These are phyloP conservation scores for Psammodynastes pulverulentus DNA, from an alignment of 2,113 vertebrate genomes.

Conservation along the genomic window DNA sequence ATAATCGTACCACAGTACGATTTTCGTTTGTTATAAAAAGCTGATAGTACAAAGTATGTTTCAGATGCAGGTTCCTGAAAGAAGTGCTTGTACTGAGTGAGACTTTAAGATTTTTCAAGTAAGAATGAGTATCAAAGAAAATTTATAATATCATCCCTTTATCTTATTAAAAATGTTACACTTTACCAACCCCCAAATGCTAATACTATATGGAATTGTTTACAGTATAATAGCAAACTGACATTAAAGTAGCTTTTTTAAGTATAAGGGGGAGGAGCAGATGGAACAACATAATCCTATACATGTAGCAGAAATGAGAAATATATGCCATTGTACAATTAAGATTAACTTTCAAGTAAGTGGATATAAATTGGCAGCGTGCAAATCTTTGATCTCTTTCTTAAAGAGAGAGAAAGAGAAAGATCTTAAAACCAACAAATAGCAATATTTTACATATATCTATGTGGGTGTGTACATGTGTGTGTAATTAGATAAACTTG, in stretches of 20 bases:
- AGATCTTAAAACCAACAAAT: not conserved
- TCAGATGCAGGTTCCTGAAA: not conserved
- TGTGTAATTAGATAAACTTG: not conserved
- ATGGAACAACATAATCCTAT: not conserved
- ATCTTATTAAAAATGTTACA: not conserved
- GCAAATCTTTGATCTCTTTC: not conserved
- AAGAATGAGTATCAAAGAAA: not conserved
- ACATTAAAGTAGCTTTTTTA: not conserved
- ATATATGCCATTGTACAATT: not conserved
- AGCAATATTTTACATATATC: not conserved
- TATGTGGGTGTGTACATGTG: not conserved
- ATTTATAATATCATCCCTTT: not conserved
- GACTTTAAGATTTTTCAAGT: not conserved
- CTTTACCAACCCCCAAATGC: not conserved
- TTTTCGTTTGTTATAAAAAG: not conserved
- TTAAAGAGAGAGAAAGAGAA: not conserved
- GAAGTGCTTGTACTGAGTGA: not conserved
- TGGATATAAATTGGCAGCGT: not conserved
- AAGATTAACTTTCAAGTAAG: not conserved
- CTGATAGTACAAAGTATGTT: not conserved
- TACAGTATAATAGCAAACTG: not conserved
- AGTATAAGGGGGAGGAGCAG: not conserved
- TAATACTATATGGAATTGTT: not conserved
- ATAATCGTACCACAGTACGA: not conserved
- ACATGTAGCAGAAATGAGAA: not conserved